Base-by-base conservation (phyloP, 2,888 invertebrate genomes). In the Coleophora flavipennella region DNA sequence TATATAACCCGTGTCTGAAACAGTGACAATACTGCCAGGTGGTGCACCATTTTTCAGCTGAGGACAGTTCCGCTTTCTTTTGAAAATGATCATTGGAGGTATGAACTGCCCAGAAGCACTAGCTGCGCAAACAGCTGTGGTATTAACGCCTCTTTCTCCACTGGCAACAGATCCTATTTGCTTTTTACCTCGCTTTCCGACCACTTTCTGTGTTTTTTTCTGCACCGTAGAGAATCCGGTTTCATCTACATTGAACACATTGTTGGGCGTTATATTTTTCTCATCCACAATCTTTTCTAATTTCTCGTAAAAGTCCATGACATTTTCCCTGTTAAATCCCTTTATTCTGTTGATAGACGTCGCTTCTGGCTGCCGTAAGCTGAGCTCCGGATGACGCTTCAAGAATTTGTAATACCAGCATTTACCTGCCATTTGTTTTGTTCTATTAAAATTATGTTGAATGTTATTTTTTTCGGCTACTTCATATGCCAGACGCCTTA, bases 341-440 rank as follows among this genome's bases (percentile, higher is more conserved):
- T 20, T 28, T 2, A 36, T 36, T 10, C 44, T 36, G 6, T 43
- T 62, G 35, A 57, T 53, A 32, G 61, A 52, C 44, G 50, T 57
- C 13, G 14, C 44, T 45, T 53, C 49, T 12, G 46, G 53, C 26
- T 48, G 42, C 11, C 48, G 35, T 20, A 48, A 36, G 13, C 42
- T 37, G 42, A 46, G 49, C 43, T 43, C 43, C 38, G 40, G 40
- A 38, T 50, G 48, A 38, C 47, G 46, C 32, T 35, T 51, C 25
- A 50, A 27, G 14, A 51, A 51, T 8, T 38, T 40, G 43, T 47
- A 40, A 26, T 47, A 8, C 48, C 52, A 51, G 43, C 46, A 42
- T 14, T 39, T 31, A 1, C 48, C 48, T 13, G 50, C 48, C 33
- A 45, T 45, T 36, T 45, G 20, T 37, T 48, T 46, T 9, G 40